Evolutionary conservation across 2,113 vertebrate genomes (phyloP), one percentile per base, ranked within the genome.

Genomic region (Brachypteracias leptosomus): DNA sequence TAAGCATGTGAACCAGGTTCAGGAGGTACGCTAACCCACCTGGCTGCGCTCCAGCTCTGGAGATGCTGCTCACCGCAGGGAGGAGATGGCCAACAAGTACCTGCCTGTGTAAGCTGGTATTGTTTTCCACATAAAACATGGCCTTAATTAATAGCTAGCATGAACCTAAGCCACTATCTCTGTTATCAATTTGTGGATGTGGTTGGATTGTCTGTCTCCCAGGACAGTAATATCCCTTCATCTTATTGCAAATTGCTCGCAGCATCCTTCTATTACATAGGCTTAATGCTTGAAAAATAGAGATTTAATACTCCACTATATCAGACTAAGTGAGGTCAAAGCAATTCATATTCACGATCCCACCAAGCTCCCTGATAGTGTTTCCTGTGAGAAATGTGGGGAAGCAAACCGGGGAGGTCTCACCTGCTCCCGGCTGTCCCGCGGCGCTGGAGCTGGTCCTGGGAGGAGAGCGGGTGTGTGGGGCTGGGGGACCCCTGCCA

Each of bases 131-230:
- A 66, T 72, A 86, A 81, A 90, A 57, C 74, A 68, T 76, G 70
- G 59, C 95, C 77, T 94, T 95, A 96, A 95, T 96, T 95, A 95
- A 92, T 87, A 95, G 96, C 89, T 77, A 83, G 85, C 83, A 44
- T 94, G 93, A 89, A 94, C 95, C 83, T 79, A 82, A 86, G 94
- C 71, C 85, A 84, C 78, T 52, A 88, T 93, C 88, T 93, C 77
- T 91, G 80, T 93, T 95, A 96, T 97, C 96, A 92, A 96, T 97
- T 97, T 97, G 94, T 79, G 92, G 96, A 97, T 96, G 95, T 93
- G 95, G 95, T 95, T 94, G 93, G 95, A 93, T 95, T 95, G 88
- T 93, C 96, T 96, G 95, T 97, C 96, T 96, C 96, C 96, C 95
- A 96, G 92, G 92, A 95, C 96, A 94, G 94, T 92, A 95, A 95